Evolutionary conservation across 2,113 vertebrate genomes (phyloP), one percentile per base, ranked within the genome.

Genomic region (Pluvialis apricaria): DNA sequence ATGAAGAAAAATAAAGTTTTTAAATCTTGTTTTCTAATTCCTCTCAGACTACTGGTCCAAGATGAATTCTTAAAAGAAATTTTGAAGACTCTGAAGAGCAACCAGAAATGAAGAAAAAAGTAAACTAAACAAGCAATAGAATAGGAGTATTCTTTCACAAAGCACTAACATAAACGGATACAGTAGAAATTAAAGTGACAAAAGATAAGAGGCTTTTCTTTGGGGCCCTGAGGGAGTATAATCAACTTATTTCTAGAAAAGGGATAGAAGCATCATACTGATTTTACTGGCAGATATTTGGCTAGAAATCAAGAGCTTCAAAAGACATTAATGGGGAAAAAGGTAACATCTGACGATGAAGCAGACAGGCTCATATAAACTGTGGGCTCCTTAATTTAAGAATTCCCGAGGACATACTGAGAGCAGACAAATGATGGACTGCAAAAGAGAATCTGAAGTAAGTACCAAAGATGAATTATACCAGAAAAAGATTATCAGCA

Each of bases 201-300:
- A 88, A 92, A 96, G 81, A 88, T 93, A 96, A 96, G 72, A 94
- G 22, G 60, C 15, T 82, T 96, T 91, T 96, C 70, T 88, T 57
- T 38, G 78, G 71, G 44, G 49, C 94, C 95, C 90, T 94, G 32
- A 86, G 84, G 97, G 88, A 88, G 6, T 68, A 51, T 96, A 94
- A 97, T 97, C 94, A 95, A 94, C 88, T 73, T 40, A 84, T 88
- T 96, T 88, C 69, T 75, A 92, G 72, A 90, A 96, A 91, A 31
- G 19, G 8, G 32, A 84, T 71, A 45, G 81, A 94, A 94, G 76
- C 65, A 77, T 91, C 92, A 71, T 68, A 68, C 38, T 82, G 86
- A 91, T 94, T 88, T 92, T 88, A 62, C 58, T 96, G 94, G 92
- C 92, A 96, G 82, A 87, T 94, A 94, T 76, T 97, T 97, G 97